phyloP scores from a whole-genome alignment of 2,888 invertebrate genomes.

The Amphiduros pacificus region DNA sequence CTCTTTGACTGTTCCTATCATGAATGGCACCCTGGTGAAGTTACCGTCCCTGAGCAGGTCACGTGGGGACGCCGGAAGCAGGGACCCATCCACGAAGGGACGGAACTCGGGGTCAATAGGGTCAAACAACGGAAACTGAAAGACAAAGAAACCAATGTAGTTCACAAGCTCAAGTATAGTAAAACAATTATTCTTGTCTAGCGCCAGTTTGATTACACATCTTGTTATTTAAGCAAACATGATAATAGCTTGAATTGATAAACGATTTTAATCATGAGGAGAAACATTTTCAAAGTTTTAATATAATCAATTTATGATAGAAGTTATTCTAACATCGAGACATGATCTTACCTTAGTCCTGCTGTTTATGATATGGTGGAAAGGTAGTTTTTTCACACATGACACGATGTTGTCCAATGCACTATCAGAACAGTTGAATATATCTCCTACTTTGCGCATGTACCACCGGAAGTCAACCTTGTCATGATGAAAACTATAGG shows the following conservation, averaged over 20 bases:
- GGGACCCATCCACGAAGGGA: constrained; percentile 26
- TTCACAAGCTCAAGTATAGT: no score
- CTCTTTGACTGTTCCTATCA: constrained; percentile 29
- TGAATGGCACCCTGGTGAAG: constrained; percentile 28
- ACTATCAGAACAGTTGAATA: constrained; percentile 22
- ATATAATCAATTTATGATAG: background rate
- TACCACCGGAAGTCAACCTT: constrained; percentile 16
- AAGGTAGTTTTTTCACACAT: constrained; percentile 23
- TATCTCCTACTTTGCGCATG: constrained; percentile 24
- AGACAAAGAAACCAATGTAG: background rate
- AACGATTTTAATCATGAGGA: background rate
- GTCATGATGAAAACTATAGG: constrained; percentile 26
- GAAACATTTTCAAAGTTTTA: background rate
- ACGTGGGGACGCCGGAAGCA: constrained; percentile 22
- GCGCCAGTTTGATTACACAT: background rate
- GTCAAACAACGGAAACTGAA: constrained; percentile 32
- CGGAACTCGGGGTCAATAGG: constrained; percentile 34
- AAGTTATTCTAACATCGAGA: background rate
- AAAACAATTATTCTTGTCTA: no score
- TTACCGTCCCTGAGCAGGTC: constrained; percentile 21
- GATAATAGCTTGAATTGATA: background rate
- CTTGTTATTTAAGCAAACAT: background rate
- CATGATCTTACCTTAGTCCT: constrained; percentile 16
- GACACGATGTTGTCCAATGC: constrained; percentile 14
- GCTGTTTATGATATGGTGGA: constrained; percentile 21